A percentile compares a stretch with the other conserved stretches of the same genome.
Conservation (phyloP, 2,797 vertebrate genomes). For the Eptatretus atami region DNA sequence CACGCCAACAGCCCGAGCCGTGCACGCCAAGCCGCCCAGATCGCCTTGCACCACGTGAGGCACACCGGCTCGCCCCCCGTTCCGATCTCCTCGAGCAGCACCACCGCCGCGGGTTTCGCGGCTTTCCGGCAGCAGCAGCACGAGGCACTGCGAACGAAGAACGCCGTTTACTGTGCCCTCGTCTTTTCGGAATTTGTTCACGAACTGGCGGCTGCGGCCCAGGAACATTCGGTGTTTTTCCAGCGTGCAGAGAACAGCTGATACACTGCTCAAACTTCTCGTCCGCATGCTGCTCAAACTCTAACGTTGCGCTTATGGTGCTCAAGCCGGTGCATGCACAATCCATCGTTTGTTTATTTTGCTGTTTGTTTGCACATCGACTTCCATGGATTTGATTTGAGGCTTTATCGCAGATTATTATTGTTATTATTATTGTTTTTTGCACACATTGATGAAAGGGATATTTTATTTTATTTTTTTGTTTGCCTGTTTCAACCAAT, state of each 20-base stretch:
- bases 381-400: no score
- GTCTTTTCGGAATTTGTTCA: constrained; percentile 87
- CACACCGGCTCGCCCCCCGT: constrained; percentile 31
- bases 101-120: constrained; percentile 13
- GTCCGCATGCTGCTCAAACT: no score
- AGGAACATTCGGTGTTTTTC: constrained; percentile 54
- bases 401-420: no score
- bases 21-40: constrained; percentile 39
- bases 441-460: no score
- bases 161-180: constrained; percentile 67
- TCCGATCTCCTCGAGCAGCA: constrained; percentile 17
- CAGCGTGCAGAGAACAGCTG: constrained; percentile 15
- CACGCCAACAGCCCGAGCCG: constrained; percentile 68
- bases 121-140: constrained; percentile 33
- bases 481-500: no score
- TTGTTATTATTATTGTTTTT: no score
- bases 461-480: no score
- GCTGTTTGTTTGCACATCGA: no score
- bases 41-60: constrained; percentile 40
- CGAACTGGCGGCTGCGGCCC: constrained; percentile 61
- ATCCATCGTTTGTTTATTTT: no score
- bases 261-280: no score
- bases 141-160: constrained; percentile 57
- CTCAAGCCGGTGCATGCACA: no score
- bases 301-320: no score